Base-by-base conservation (phyloP, 2,113 vertebrate species). In the Spheniscus mendiculus region DNA sequence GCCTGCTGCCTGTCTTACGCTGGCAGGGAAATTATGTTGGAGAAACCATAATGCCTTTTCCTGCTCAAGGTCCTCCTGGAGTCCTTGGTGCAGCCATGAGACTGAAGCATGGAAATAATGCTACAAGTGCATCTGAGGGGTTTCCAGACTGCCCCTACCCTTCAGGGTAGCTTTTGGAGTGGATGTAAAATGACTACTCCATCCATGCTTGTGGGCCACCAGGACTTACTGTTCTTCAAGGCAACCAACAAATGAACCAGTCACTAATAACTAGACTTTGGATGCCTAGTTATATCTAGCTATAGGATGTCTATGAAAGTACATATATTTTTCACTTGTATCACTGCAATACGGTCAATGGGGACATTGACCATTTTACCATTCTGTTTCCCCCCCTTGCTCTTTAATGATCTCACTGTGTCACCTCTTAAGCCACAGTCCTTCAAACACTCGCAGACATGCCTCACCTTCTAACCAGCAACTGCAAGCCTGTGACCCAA, bases 261-360 rank as follows among this genome's bases (percentile, higher is more conserved):
- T 36, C 22, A 36, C 27, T 29, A 79, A 23, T 23, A 79, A 76
- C 67, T 42, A 69, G 14, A 30, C 34, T 77, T 69, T 4, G 34
- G n/a, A 65, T 58, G 17, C 21, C 53, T n/a, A 74, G 40, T n/a
- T 26, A 11, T 56, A 74, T 21, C 30, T 27, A 74, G 23, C 17
- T 58, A 20, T 44, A 58, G 30, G 30, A 15, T 27, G 23, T 15
- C 36, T 40, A 30, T 38, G 29, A 27, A 73, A 12, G 20, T 21
- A 53, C 11, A 22, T 5, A 1, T 21, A 47, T 66, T 87, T 88
- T 77, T 83, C 52, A 87, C 26, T 44, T 30, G 11, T 58, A 59
- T n/a, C 55, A 63, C 0, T 42, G 22, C 3, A 4, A 81, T 19
- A 80, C 0, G 1, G n/a, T 53, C 50, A 91, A 2, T 38, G 36